Percentiles rank a stretch among this genome's conserved stretches.
Evolutionary conservation across 1,140 invertebrate genomes (phyloP).

Genomic region (Sogatella furcifera): DNA sequence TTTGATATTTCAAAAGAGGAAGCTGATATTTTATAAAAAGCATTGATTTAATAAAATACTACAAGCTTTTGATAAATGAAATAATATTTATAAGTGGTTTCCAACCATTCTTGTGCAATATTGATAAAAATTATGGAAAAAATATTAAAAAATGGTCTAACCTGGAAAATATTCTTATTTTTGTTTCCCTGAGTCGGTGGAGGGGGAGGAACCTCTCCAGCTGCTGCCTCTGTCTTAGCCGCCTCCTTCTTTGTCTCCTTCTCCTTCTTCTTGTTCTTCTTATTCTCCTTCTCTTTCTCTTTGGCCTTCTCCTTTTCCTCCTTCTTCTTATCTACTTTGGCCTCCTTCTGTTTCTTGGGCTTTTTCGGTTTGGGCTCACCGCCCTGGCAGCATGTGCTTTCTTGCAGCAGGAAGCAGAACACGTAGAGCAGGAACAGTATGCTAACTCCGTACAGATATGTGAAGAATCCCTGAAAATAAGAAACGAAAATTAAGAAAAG

Average conservation of each 20-base stretch:
- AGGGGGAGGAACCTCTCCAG: constrained; percentile 5
- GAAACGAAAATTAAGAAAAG: not conserved
- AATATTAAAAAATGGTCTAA: constrained; percentile 7
- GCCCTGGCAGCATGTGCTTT: constrained; percentile 68
- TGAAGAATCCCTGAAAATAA: constrained; percentile 80
- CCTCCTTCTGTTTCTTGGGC: constrained; percentile 49
- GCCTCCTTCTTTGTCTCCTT: constrained; percentile 21
- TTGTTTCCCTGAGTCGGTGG: constrained; percentile 16
- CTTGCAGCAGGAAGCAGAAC: constrained; percentile 91
- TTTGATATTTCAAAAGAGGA: too few species aligned
- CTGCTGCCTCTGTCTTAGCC: constrained; percentile 8
- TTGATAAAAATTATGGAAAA: constrained; percentile 31
- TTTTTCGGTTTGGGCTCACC: constrained; percentile 54
- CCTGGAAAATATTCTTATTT: constrained; percentile 25
- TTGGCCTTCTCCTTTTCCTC: constrained; percentile 33
- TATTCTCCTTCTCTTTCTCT: constrained; percentile 21
- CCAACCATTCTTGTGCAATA: not conserved
- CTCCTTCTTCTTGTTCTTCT: constrained; percentile 21
- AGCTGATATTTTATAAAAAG: too few species aligned
- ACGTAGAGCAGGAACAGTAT: constrained; percentile 93
- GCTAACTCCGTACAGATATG: constrained; percentile 90
- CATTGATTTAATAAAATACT: constrained; percentile 13
- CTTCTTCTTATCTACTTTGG: constrained; percentile 37
- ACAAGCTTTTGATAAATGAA: constrained; percentile 34
- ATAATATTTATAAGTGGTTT: not conserved